Base-by-base conservation (phyloP, 2,888 invertebrate species). In the Aelia acuminata region DNA sequence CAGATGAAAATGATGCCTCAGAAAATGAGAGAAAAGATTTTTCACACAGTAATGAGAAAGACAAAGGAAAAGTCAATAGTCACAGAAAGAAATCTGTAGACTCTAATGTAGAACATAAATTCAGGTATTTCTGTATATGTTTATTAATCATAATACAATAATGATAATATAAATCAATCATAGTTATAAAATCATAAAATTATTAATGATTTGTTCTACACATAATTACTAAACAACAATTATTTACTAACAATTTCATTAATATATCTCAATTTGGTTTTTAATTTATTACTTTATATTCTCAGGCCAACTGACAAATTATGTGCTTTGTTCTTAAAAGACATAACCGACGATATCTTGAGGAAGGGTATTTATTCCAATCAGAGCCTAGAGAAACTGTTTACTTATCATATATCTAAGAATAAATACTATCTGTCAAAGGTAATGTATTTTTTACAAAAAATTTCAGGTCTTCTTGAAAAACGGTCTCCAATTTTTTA, bases 261-360 rank as follows among this genome's bases (percentile, higher is more conserved):
- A 49, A 18, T 18, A 49, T 49, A 49, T 18, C 49, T 49, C 10
- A 3, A 53, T 53, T 80, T 43, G 80, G 13, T 80, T 3, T 80
- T 80, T 80, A 80, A 80, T 85, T 85, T 85, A 5, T 49, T 63
- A 15, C 84, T 48, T 48, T 50, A 75, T 84, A 84, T 20, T 89
- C 87, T 84, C 89, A 91, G 91, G 84, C 90, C 90, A 48, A 90
- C 91, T 80, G 92, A 92, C 88, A 91, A 91, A 13, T 91, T 91
- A 63, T 93, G 93, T 87, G 91, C 92, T 0, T 92, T 92, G 89
- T 93, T 93, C 89, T 90, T 93, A 3, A 92, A 93, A 85, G 92
- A 93, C 39, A 93, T 94, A 57, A 94, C 94, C 0, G 93, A 93
- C 91, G 94, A 94, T 90, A 94, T 94, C 89, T 93, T 94, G 84